phyloP scores from a whole-genome alignment of 2,888 invertebrate species.

The Dexiosoma caninum region DNA sequence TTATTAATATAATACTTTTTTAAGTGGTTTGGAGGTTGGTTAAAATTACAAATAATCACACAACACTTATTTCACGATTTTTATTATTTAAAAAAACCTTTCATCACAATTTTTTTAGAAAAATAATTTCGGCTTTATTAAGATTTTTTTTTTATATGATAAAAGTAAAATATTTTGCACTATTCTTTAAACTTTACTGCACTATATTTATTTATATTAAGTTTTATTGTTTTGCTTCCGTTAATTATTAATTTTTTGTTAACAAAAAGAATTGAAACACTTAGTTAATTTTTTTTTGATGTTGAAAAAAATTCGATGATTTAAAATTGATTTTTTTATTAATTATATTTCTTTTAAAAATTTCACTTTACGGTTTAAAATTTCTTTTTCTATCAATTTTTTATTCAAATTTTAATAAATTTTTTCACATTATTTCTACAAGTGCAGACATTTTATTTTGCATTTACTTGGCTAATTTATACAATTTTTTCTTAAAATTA shows the following conservation, averaged over 20 bases:
- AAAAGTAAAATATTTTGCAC: neutral
- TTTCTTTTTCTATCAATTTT: slow-evolving; percentile 1
- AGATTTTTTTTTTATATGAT: neutral
- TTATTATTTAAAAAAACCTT: slow-evolving; percentile 23
- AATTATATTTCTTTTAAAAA: neutral
- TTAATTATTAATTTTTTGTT: slow-evolving; percentile 7
- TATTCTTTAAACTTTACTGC: neutral
- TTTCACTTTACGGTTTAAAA: slow-evolving; percentile 28
- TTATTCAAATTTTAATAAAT: neutral
- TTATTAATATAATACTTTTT: neutral
- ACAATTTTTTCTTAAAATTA: neutral
- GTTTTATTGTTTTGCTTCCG: neutral
- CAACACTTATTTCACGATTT: slow-evolving; percentile 39
- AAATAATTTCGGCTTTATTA: slow-evolving; percentile 2
- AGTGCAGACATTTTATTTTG: neutral
- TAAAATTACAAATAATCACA: neutral
- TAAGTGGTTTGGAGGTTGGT: neutral
- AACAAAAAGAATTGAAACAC: neutral
- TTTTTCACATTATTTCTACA: neutral
- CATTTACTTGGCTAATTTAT: neutral
- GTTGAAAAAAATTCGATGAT: slow-evolving; percentile 22
- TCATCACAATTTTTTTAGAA: slow-evolving; percentile 59
- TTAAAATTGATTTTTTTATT: neutral
- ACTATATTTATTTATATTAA: neutral
- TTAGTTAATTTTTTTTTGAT: neutral